Base-by-base conservation (phyloP, 64 coral and sea anemone genomes). In the Trachythela sp. region DNA sequence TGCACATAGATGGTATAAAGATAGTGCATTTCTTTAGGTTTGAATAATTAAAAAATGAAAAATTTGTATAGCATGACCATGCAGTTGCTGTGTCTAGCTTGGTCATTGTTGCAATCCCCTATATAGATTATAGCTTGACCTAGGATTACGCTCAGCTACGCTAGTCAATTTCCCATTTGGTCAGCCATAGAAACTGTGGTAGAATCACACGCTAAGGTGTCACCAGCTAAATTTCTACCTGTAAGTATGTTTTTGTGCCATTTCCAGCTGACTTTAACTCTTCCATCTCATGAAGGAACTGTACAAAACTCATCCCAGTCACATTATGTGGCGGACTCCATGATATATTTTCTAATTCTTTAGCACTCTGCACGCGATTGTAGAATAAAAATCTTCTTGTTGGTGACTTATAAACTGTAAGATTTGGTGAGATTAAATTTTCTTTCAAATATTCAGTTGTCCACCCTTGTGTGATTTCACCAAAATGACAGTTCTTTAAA, bases 401-500 rank as follows among this genome's bases (percentile, higher is more conserved):
- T 8, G 32, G 37, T 35, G 75, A 80, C 75, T 37, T 39, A 8
- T 80, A 80, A 35, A 80, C 75, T 80, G 75, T 80, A 2, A 80
- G 34, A 80, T 80, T 80, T 15, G 75, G 75, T 2, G 75, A 80
- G 15, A 80, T 17, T 13, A 80, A 80, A 36, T 80, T 80, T 36
- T 80, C 75, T 80, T 80, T 39, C 33, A 80, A 35, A 39, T 80
- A 80, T 2, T 80, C 75, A 39, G 20, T 18, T 30, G 75, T 80
- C 75, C 75, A 80, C 26, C 33, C 30, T 37, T 80, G 31, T 29
- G 75, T 80, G 37, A 80, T 35, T 22, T 36, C 75, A 80, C 75
- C 75, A 80, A 80, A 80, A 30, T 80, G 75, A 36, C 75, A 80
- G 37, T 80, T 80, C 75, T 80, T 80, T 37, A 80, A 39, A 20